phyloP scores from a whole-genome alignment of 2,888 invertebrate genomes.

The Vesta saturnalis region DNA sequence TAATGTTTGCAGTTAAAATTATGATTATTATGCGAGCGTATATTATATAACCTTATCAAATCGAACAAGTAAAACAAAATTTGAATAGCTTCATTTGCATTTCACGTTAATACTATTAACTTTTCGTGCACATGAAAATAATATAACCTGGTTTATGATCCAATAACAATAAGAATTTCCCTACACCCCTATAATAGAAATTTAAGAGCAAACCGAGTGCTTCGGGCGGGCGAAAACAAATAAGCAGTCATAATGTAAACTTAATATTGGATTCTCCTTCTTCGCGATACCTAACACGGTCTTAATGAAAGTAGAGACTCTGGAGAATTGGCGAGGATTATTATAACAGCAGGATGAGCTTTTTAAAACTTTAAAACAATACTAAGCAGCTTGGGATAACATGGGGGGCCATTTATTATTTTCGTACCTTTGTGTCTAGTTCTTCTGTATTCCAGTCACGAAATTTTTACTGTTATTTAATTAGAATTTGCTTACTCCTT shows the following conservation, averaged over 20 bases:
- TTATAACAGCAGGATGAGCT: conserved; percentile 41
- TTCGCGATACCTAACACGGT: conserved; percentile 47
- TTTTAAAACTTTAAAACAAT: conserved; percentile 42
- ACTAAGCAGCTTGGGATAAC: conserved; percentile 35
- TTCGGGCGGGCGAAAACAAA: conserved; percentile 42
- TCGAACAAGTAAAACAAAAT: conserved; percentile 12
- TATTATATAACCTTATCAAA: conserved; percentile 6
- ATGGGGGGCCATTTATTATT: conserved; percentile 35
- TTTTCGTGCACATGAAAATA: conserved; percentile 33
- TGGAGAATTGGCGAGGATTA: conserved; percentile 44
- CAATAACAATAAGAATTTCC: conserved; percentile 42
- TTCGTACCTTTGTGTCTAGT: conserved; percentile 22
- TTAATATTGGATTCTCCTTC: conserved; percentile 48
- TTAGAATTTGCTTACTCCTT: conserved; percentile 23
- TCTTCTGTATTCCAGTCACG: conserved; percentile 30
- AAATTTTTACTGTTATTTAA: conserved; percentile 28
- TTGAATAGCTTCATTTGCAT: conserved; percentile 30
- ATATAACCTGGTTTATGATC: conserved; percentile 36
- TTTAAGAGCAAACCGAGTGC: conserved; percentile 42
- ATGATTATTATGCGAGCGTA: not conserved
- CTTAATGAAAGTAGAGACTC: conserved; percentile 47
- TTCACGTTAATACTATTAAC: conserved; percentile 28
- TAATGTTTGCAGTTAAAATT: not conserved
- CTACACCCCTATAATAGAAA: conserved; percentile 36
- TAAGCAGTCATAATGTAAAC: conserved; percentile 48